A percentile compares a stretch with the other conserved stretches of the same genome.
phyloP scores from a whole-genome alignment of 1,140 invertebrate genomes.

The Ips nitidus region DNA sequence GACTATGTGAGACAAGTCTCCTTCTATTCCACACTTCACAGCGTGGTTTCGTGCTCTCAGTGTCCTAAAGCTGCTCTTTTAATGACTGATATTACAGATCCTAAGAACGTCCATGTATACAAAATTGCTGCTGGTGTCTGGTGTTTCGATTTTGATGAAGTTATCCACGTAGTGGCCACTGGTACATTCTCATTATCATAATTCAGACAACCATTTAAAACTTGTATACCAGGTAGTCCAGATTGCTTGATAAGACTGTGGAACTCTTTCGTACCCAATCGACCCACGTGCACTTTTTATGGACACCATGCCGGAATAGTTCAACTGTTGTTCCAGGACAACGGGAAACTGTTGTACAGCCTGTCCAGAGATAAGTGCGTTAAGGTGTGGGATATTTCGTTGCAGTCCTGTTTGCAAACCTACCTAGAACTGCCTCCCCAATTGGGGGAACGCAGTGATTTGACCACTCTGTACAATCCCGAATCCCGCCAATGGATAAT shows the following conservation, averaged over 20 bases:
- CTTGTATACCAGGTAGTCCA: slow-evolving; percentile 57
- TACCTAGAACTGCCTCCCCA: slow-evolving; percentile 62
- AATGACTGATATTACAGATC: slow-evolving; percentile 45
- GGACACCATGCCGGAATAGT: slow-evolving; percentile 72
- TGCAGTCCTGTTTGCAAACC: slow-evolving; percentile 64
- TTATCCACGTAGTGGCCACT: slow-evolving; percentile 62
- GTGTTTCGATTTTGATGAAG: slow-evolving; percentile 61
- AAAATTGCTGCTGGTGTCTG: slow-evolving; percentile 52
- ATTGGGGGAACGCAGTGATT: slow-evolving; percentile 59
- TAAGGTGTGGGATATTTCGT: slow-evolving; percentile 68
- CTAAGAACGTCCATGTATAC: slow-evolving; percentile 36
- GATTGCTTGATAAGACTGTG: slow-evolving; percentile 73
- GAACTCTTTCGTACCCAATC: slow-evolving; percentile 71
- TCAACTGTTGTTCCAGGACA: slow-evolving; percentile 62
- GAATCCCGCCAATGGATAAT: slow-evolving; percentile 64
- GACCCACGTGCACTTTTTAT: slow-evolving; percentile 61
- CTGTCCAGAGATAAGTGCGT: slow-evolving; percentile 66
- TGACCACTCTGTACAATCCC: slow-evolving; percentile 64
- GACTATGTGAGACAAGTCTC: slow-evolving; percentile 63
- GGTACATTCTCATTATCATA: slow-evolving; percentile 44
- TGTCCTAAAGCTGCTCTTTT: slow-evolving; percentile 50
- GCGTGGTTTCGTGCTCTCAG: slow-evolving; percentile 56
- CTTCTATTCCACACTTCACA: slow-evolving; percentile 56
- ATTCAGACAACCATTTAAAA: background rate
- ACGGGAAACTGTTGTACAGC: slow-evolving; percentile 58